A percentile compares a stretch with the other conserved stretches of the same genome.
These are phyloP conservation scores for Caenorhabditis wallacei DNA, from an alignment of 2,888 invertebrate genomes.

Conservation along the genomic window DNA sequence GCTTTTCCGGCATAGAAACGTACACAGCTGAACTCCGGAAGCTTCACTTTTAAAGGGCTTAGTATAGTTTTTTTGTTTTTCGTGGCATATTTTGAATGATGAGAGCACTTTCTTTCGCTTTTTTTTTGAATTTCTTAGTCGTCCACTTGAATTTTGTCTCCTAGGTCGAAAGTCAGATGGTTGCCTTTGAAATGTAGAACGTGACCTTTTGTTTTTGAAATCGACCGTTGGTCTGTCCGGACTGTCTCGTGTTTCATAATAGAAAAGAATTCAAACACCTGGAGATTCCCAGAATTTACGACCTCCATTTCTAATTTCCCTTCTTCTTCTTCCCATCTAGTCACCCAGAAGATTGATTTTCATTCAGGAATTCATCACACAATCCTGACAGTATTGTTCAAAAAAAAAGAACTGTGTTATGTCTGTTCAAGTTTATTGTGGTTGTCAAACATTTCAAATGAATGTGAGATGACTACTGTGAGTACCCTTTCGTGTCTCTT, in stretches of 20 bases:
- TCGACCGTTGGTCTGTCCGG: conserved; percentile 16
- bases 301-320: conserved; percentile 12
- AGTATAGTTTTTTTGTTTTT: not conserved
- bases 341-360: conserved; percentile 11
- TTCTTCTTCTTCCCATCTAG: not conserved
- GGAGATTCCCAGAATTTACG: conserved; percentile 32
- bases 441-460: conserved; percentile 50
- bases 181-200: not conserved
- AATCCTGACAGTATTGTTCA: not conserved
- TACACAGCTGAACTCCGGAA: conserved; percentile 14
- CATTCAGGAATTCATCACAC: conserved; percentile 1
- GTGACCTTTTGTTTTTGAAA: conserved; percentile 21
- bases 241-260: conserved; percentile 6
- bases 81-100: not conserved
- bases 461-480: conserved; percentile 39
- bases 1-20: conserved; percentile 31
- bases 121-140: not conserved
- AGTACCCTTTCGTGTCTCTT: conserved; percentile 17
- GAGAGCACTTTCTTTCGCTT: not conserved
- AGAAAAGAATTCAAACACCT: conserved; percentile 10
- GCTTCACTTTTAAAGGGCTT: not conserved
- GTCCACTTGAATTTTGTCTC: not conserved
- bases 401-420: conserved; percentile 10
- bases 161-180: conserved; percentile 7
- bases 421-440: conserved; percentile 31